Percentiles rank a stretch among this genome's conserved stretches.
Evolutionary conservation across 2,888 invertebrate species (phyloP).

Genomic region (Pyralis farinalis): DNA sequence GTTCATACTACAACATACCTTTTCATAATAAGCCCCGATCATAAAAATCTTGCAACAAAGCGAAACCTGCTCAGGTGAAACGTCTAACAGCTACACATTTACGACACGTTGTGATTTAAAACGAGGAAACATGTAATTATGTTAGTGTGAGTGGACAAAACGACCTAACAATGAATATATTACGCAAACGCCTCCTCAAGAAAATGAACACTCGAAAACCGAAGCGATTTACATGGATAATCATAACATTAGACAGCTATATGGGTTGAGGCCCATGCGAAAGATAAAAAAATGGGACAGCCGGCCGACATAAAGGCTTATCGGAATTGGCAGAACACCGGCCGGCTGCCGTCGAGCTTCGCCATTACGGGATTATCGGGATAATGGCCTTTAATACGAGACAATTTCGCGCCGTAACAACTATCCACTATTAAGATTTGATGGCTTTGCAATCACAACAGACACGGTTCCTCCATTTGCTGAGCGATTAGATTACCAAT

Average conservation of each 20-base stretch:
- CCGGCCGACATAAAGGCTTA: constrained; percentile 27
- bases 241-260: constrained; percentile 19
- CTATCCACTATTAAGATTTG: constrained; percentile 15
- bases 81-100: no score
- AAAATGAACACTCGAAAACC: background rate
- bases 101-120: no score
- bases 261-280: constrained; percentile 15
- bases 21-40: no score
- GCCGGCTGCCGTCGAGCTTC: constrained; percentile 18
- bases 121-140: no score
- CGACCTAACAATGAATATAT: no score
- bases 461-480: constrained; percentile 13
- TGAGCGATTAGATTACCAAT: constrained; percentile 2
- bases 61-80: no score
- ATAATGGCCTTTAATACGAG: constrained; percentile 30
- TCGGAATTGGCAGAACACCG: constrained; percentile 28
- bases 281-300: constrained; percentile 21
- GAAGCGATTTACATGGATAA: constrained; percentile 23
- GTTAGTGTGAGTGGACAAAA: no score
- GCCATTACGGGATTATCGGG: constrained; percentile 38
- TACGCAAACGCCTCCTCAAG: no score
- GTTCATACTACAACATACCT: no score
- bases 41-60: no score
- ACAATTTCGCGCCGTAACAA: constrained; percentile 18
- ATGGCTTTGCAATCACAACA: background rate